Percentiles rank a stretch among this genome's conserved stretches.
phyloP scores from a whole-genome alignment of 2,888 invertebrate species.

The Fragum sueziense region DNA sequence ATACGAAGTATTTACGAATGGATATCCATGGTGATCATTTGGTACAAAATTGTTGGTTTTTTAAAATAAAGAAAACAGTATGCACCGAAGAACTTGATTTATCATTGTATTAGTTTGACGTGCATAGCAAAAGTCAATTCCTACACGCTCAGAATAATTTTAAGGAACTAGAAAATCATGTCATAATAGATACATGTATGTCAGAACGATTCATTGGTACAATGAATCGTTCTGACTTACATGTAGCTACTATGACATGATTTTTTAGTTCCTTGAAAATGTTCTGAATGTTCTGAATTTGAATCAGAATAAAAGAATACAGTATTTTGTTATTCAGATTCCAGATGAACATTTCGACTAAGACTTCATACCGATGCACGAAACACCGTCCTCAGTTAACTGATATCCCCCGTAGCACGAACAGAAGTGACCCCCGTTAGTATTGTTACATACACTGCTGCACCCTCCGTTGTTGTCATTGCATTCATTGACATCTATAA shows the following conservation, averaged over 20 bases:
- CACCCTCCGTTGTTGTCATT: constrained; percentile 90
- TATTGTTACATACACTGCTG: constrained; percentile 92
- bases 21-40: too few relatives aligned
- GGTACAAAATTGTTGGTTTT: too few relatives aligned
- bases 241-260: background rate
- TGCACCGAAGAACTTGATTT: too few relatives aligned
- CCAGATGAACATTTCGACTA: too few relatives aligned
- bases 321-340: background rate
- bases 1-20: too few relatives aligned
- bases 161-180: too few relatives aligned
- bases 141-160: too few relatives aligned
- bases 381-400: background rate
- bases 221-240: background rate
- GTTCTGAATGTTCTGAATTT: background rate
- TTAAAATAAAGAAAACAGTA: too few relatives aligned
- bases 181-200: too few relatives aligned
- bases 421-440: constrained; percentile 82
- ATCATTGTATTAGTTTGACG: too few relatives aligned
- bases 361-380: background rate
- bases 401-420: constrained; percentile 60
- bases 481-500: constrained; percentile 81
- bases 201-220: too few relatives aligned
- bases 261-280: background rate
- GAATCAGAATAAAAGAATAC: background rate
- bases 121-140: too few relatives aligned